Evolutionary conservation across 2,797 vertebrate genomes (phyloP).

Genomic region (Numenius phaeopus): DNA sequence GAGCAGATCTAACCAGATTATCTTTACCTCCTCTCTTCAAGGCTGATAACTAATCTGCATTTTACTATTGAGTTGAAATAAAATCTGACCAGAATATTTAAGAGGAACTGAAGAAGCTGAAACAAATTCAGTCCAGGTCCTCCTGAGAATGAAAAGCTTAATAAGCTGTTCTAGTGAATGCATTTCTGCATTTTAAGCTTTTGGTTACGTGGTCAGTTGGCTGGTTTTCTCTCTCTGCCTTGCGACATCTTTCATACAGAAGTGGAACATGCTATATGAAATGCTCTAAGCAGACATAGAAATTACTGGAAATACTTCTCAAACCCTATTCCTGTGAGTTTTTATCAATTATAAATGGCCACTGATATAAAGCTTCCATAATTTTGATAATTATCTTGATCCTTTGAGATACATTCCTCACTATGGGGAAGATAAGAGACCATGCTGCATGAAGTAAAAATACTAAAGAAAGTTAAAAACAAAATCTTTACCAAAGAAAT

Average conservation of each 20-base stretch:
- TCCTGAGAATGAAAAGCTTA: neutral
- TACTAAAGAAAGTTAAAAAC: neutral
- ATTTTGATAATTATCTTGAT: neutral
- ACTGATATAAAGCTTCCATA: neutral
- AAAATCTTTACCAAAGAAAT: neutral
- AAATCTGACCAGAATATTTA: constrained; percentile 6
- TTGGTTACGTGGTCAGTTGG: neutral
- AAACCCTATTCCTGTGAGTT: neutral
- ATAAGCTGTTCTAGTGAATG: neutral
- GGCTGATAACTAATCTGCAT: neutral
- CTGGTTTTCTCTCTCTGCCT: neutral
- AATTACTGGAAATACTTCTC: neutral
- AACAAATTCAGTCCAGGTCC: neutral
- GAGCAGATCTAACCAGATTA: neutral
- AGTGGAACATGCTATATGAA: neutral
- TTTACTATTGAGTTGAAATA: neutral
- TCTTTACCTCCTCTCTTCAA: neutral
- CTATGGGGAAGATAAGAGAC: neutral
- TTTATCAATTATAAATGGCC: neutral
- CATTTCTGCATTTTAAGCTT: constrained; percentile 18
- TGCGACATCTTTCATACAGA: neutral
- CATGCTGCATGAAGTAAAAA: neutral
- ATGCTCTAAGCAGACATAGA: neutral
- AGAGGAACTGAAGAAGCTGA: neutral
- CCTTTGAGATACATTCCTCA: neutral